Conservation (phyloP, 2,113 vertebrate species). For the Collichthys lucidus region DNA sequence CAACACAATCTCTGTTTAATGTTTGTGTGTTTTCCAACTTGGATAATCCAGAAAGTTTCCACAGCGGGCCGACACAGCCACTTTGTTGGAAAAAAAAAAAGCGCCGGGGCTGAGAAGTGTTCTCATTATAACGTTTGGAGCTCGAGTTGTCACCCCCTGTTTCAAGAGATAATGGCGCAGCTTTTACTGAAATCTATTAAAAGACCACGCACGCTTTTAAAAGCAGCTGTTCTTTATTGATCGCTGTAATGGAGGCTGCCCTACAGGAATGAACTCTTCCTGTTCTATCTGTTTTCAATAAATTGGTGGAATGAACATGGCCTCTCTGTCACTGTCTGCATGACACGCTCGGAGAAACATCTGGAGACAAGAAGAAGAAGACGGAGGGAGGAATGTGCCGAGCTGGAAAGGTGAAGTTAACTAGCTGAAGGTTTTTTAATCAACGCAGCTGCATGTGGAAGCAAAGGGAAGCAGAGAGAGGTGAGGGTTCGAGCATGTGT, state of each 20-base stretch:
- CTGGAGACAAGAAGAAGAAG: conserved; percentile 63
- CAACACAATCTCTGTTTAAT: conserved; percentile 2
- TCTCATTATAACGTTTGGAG: conserved; percentile 11
- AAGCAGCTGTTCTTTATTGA: conserved; percentile 58
- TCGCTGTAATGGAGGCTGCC: conserved; percentile 52
- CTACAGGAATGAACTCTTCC: conserved; percentile 54
- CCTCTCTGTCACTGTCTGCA: conserved; percentile 48
- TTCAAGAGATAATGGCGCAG: conserved; percentile 43
- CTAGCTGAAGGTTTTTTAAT: conserved; percentile 54
- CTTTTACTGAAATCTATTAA: conserved; percentile 65
- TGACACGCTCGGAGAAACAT: conserved; percentile 66
- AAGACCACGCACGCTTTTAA: conserved; percentile 50
- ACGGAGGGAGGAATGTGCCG: conserved; percentile 45
- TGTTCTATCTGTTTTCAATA: conserved; percentile 78
- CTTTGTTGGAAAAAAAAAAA: conserved; percentile 42
- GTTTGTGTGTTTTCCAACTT: conserved; percentile 59
- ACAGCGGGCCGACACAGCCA: conserved; percentile 1
- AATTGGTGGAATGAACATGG: conserved; percentile 61
- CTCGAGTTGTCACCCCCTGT: conserved; percentile 15
- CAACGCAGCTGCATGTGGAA: conserved; percentile 59
- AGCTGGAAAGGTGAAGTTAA: conserved; percentile 39
- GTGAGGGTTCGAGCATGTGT: conserved; percentile 48
- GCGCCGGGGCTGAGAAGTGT: not conserved
- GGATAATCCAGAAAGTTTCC: conserved; percentile 40
- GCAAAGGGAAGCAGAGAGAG: conserved; percentile 36